phyloP scores from a whole-genome alignment of 2,797 vertebrate species.

The Falco naumanni region DNA sequence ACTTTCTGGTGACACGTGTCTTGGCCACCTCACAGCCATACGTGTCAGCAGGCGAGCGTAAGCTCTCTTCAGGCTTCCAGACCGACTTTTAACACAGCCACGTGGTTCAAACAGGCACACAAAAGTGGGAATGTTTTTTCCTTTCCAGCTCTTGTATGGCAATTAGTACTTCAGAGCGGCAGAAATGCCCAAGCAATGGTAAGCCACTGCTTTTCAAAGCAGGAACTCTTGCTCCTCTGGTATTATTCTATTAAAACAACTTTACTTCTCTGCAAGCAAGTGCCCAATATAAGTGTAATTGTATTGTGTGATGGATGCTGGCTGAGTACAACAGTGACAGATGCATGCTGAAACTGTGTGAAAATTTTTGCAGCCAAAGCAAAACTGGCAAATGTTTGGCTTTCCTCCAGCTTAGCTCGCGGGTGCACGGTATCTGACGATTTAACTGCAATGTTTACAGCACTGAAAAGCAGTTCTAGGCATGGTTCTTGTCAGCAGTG shows the following conservation, averaged over 20 bases:
- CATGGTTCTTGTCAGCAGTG: neutral
- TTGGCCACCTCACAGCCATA: rapidly evolving
- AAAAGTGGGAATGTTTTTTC: neutral
- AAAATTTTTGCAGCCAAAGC: slow-evolving; percentile 33
- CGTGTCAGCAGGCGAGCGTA: neutral
- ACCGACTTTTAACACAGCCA: neutral
- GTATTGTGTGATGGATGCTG: neutral
- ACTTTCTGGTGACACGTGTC: rapidly evolving
- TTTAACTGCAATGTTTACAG: neutral
- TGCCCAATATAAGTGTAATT: neutral
- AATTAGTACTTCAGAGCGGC: rapidly evolving
- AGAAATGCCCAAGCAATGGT: neutral
- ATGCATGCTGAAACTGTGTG: neutral
- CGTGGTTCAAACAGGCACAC: neutral
- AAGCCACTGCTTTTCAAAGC: neutral
- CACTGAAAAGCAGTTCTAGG: neutral
- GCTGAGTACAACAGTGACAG: neutral
- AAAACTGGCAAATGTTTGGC: slow-evolving; percentile 1
- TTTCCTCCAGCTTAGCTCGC: neutral
- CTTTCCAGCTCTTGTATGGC: neutral
- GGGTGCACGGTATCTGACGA: neutral
- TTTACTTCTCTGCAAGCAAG: neutral
- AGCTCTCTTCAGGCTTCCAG: neutral
- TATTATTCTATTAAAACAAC: rapidly evolving
- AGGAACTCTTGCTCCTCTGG: neutral